Evolutionary conservation across 2,113 vertebrate genomes (phyloP).

Genomic region (Canis aureus): DNA sequence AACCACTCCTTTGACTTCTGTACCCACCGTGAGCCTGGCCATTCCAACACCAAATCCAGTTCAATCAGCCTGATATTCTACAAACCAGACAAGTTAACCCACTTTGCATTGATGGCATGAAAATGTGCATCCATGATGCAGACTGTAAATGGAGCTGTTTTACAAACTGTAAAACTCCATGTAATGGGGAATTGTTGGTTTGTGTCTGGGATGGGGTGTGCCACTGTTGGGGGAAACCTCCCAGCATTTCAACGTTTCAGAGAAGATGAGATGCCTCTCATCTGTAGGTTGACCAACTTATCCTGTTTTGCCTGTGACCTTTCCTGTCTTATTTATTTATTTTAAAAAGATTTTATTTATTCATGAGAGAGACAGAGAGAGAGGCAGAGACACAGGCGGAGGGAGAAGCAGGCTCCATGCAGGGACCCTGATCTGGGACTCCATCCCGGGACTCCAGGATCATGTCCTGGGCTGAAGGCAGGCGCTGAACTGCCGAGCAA

Average conservation of each 20-base stretch:
- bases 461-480: no score
- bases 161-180: neutral
- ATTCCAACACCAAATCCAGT: neutral
- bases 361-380: no score
- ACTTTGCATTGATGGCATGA: neutral
- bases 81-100: neutral
- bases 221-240: neutral
- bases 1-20: neutral
- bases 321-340: no score
- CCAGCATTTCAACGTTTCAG: neutral
- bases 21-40: neutral
- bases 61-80: neutral
- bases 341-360: no score
- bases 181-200: neutral
- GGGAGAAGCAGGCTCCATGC: no score
- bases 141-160: neutral
- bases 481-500: no score
- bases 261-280: neutral
- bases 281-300: neutral
- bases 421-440: no score
- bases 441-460: no score
- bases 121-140: neutral
- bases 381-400: no score
- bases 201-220: neutral
- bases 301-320: neutral